phyloP scores from a whole-genome alignment of 2,113 vertebrate species.

The Saccopteryx bilineata region DNA sequence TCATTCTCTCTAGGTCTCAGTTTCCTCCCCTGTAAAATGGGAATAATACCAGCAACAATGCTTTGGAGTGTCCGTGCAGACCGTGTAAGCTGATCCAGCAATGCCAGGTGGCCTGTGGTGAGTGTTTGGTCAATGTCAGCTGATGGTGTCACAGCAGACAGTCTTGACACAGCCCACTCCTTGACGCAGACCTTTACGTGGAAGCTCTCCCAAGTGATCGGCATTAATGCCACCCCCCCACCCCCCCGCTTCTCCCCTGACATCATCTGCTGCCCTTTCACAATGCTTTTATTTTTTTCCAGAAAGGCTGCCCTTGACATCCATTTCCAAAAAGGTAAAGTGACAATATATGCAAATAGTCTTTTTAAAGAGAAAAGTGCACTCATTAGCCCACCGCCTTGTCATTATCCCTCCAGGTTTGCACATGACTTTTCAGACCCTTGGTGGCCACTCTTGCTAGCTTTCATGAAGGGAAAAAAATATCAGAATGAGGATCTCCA shows the following conservation, averaged over 20 bases:
- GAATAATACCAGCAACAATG: neutral
- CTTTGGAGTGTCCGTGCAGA: neutral
- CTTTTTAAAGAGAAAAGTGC: neutral
- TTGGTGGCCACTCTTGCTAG: neutral
- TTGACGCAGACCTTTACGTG: neutral
- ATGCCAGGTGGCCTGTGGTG: accelerated
- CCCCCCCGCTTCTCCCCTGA: neutral
- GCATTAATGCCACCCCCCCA: neutral
- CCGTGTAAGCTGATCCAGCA: neutral
- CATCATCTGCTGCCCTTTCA: neutral
- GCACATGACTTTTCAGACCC: neutral
- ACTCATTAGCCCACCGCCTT: neutral
- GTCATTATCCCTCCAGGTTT: neutral
- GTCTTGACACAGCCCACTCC: no score
- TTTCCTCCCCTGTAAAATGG: neutral
- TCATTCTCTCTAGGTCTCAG: neutral
- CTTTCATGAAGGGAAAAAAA: neutral
- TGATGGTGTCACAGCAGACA: no score
- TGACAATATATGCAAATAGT: neutral
- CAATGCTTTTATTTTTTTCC: neutral
- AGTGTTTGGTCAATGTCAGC: neutral
- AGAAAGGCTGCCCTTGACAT: neutral
- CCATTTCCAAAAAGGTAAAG: neutral
- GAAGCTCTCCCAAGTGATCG: neutral
- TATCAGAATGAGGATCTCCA: neutral